A percentile compares a stretch with the other conserved stretches of the same genome.
Conservation (phyloP, 1,140 invertebrate species). For the Platyscapa corneri region DNA sequence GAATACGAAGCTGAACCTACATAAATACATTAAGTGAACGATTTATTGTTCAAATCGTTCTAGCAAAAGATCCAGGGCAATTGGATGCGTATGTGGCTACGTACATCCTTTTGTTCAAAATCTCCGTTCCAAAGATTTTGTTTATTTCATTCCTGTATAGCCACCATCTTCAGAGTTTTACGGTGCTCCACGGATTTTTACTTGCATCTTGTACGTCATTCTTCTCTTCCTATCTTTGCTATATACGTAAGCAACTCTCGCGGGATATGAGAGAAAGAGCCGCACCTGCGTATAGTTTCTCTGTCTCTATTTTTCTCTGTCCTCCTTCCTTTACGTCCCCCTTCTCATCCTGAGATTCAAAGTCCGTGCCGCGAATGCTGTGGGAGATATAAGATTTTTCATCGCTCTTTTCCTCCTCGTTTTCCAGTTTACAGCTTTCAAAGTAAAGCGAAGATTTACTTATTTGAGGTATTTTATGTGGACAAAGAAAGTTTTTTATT, state of each 20-base stretch:
- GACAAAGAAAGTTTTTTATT: not conserved
- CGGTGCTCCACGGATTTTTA: conserved; percentile 23
- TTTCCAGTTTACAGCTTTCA: conserved; percentile 1
- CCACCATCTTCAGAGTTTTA: conserved; percentile 10
- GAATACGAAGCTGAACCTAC: not conserved
- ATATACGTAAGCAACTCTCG: not conserved
- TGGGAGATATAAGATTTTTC: conserved; percentile 31
- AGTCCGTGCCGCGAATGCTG: not conserved
- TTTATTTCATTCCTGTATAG: conserved; percentile 1
- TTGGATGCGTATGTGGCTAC: not conserved
- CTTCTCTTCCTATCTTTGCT: not conserved
- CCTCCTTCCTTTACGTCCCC: too few species aligned
- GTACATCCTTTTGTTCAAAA: not conserved
- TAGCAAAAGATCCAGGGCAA: not conserved
- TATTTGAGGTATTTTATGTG: not conserved
- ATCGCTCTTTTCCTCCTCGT: conserved; percentile 6
- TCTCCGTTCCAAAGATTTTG: conserved; percentile 32
- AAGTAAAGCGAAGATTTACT: conserved; percentile 22
- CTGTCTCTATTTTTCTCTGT: too few species aligned
- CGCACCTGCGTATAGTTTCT: not conserved
- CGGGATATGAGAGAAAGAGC: not conserved
- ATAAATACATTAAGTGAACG: conserved; percentile 13
- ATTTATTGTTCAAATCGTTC: conserved; percentile 7
- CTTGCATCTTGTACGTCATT: not conserved
- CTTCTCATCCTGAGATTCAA: not conserved